Evolutionary conservation across 2,113 vertebrate genomes (phyloP).

Genomic region (Mastomys natalensis): DNA sequence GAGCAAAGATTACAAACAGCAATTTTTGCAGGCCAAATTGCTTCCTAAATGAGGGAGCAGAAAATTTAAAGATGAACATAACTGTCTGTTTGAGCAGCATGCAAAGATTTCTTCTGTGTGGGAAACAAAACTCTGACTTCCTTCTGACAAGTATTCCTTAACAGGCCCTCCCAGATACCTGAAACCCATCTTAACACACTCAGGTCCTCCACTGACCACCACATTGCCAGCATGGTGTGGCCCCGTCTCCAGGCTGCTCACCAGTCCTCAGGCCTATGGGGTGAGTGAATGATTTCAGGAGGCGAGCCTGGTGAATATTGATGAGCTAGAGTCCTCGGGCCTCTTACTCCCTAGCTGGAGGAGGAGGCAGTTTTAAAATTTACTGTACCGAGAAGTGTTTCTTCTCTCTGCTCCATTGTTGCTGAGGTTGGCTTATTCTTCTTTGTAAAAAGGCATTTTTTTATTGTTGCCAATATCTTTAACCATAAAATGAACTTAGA

Average conservation of each 20-base stretch:
- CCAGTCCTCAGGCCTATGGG: conserved; percentile 85
- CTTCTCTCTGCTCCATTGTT: conserved; percentile 23
- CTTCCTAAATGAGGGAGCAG: conserved; percentile 10
- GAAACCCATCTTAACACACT: conserved; percentile 90
- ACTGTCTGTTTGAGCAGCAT: neutral
- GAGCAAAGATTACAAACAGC: conserved; percentile 53
- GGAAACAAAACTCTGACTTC: conserved; percentile 20
- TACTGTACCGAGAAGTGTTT: neutral
- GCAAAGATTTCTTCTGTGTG: conserved; percentile 5
- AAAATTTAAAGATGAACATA: neutral
- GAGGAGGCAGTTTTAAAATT: neutral
- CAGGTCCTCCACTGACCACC: conserved; percentile 89
- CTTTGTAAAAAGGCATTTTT: conserved; percentile 52
- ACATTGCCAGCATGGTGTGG: conserved; percentile 89
- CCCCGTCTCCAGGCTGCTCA: conserved; percentile 88
- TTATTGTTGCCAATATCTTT: conserved; percentile 66
- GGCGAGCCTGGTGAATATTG: neutral
- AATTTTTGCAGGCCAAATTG: neutral
- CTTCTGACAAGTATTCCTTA: conserved; percentile 83
- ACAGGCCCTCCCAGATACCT: conserved; percentile 88
- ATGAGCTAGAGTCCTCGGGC: neutral
- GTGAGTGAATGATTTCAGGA: conserved; percentile 82
- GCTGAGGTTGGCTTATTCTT: conserved; percentile 55
- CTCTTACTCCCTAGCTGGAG: neutral
- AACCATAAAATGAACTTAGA: conserved; percentile 67